Evolutionary conservation across 2,888 invertebrate genomes (phyloP).

Genomic region (Steinernema hermaphroditum): DNA sequence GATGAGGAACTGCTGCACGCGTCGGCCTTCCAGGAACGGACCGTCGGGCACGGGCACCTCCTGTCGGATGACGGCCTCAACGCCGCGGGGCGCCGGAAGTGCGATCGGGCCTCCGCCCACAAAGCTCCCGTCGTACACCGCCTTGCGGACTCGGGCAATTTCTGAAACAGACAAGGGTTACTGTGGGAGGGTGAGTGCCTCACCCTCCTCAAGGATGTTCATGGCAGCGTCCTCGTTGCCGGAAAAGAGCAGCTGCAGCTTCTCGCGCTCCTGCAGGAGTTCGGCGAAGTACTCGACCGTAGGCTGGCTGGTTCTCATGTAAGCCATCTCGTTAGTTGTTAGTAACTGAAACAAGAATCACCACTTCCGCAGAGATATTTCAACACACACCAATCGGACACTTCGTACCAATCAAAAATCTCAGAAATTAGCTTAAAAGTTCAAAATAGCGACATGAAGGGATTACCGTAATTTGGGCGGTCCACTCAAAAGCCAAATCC

Average conservation of each 20-base stretch:
- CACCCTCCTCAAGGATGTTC: not conserved
- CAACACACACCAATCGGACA: too few relatives aligned
- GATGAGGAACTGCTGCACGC: not conserved
- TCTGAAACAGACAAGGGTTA: not conserved
- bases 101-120: not conserved
- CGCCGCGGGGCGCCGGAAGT: not conserved
- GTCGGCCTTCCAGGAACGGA: not conserved
- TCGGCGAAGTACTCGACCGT: not conserved
- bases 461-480: too few relatives aligned
- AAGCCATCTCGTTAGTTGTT: not conserved
- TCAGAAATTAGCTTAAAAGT: too few relatives aligned
- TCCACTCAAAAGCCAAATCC: too few relatives aligned
- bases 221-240: not conserved
- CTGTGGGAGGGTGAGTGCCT: not conserved
- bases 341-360: constrained; percentile 7
- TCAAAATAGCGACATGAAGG: too few relatives aligned
- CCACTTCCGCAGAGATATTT: too few relatives aligned
- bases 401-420: too few relatives aligned
- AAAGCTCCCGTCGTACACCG: not conserved
- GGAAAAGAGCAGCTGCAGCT: not conserved
- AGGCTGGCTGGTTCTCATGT: not conserved
- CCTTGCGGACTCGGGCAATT: not conserved
- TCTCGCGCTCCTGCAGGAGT: not conserved
- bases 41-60: not conserved
- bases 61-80: not conserved